Base-by-base conservation (phyloP, 2,113 vertebrate genomes). In the Dolichotis patagonum region DNA sequence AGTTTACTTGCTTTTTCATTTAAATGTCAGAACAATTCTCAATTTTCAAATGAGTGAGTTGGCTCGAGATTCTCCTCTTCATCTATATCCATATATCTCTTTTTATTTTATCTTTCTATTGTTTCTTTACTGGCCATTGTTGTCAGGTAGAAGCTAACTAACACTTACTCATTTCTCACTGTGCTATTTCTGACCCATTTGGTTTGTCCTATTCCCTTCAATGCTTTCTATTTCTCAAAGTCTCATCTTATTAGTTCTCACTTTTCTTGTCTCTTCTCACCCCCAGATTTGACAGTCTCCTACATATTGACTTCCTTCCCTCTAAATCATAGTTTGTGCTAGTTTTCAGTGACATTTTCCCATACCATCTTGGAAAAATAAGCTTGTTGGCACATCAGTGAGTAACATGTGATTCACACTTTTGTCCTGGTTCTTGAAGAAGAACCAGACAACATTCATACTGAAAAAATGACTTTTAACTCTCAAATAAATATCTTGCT, bases 181-280 rank as follows among this genome's bases (percentile, higher is more conserved):
- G 4, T 11, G 38, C 58, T 20, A 0, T 65, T 95, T 95, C 88
- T 65, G 81, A 92, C 67, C 54, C 43, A 71, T 49, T 62, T 75
- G 63, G 41, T 69, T 62, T 94, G 41, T 35, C 62, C 14, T 80
- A 14, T 20, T 92, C 14, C 14, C 65, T 82, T 84, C 56, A 60
- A 2, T 19, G 54, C 54, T 84, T 87, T 73, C 24, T 84, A 62
- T 85, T 91, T 78, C 58, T 92, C 38, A 49, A 17, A 89, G 71
- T 86, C 67, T 52, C 17, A 84, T 90, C 8, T 16, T 95, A 75
- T 22, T 93, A 24, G 32, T 94, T 91, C 77, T 94, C 60, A 46
- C 52, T 88, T 92, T 95, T 94, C 77, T 90, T 16, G 38, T 88
- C 81, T 96, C 49, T 82, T 91, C 78, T 85, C 19, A 91, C 24